Evolutionary conservation across 2,113 vertebrate genomes (phyloP), one percentile per base, ranked within the genome.

Genomic region (Chiloscyllium plagiosum): DNA sequence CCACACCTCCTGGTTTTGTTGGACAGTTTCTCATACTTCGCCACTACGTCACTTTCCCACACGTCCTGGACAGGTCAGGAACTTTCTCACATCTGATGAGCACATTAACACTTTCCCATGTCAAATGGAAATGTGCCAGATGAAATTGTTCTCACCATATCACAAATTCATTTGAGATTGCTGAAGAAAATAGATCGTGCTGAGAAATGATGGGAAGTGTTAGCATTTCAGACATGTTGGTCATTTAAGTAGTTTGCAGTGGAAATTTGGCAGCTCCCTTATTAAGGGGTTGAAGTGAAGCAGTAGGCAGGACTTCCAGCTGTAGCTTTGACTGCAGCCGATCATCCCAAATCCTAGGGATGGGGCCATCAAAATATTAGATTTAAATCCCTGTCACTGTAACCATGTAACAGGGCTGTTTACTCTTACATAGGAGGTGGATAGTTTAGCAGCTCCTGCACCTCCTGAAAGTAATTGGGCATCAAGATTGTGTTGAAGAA

Each of bases 101-200:
- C 89, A 92, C 89, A 92, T 65, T 65, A 8, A 66, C 56, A 92
- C 89, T 93, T 66, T 93, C 89, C 89, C 89, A 93, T 93, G 37
- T 37, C 33, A 66, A 66, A 83, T 83, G 80, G 80, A 83, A n/a
- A 42, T 66, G 61, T 20, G 89, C 33, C 61, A 17, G 19, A 68
- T 66, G 15, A 61, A n/a, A 65, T 93, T 66, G 7, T 93, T 68
- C n/a, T 93, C 17, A 42, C 37, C 65, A 66, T 68, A 33, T 37
- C 66, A 37, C 66, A 89, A 24, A 22, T 4, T 89, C 13, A 89
- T 15, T 33, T 10, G 37, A 93, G 19, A 66, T 66, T 22, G 33
- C 33, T 66, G 15, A 19, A 37, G 37, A 90, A 19, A 93, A 66
- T 93, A 7, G 1, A 66, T 93, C 4, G 19, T 93, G 33, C n/a